Evolutionary conservation across 2,888 invertebrate genomes (phyloP).

Genomic region (Drosophila buzzatii): DNA sequence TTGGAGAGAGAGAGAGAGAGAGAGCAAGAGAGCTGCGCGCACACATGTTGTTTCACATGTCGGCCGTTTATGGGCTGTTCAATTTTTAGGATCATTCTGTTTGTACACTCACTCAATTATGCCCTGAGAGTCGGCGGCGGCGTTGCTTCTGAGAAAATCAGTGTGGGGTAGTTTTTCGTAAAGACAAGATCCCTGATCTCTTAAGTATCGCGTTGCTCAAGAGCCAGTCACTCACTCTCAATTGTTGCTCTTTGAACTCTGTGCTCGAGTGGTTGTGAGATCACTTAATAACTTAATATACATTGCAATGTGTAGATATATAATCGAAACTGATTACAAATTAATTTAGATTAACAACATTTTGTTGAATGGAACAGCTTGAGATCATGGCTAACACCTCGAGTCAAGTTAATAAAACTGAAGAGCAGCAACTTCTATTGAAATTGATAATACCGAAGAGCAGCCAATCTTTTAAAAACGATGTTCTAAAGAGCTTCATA

Average conservation of each 20-base stretch:
- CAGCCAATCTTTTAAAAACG: background rate
- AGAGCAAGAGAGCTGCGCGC: background rate
- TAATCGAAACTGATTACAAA: slow-evolving; percentile 10
- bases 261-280: slow-evolving; percentile 10
- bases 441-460: background rate
- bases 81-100: slow-evolving; percentile 46
- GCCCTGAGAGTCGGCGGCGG: slow-evolving; percentile 27
- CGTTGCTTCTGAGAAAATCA: slow-evolving; percentile 55
- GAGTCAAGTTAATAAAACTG: background rate
- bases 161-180: slow-evolving; percentile 52
- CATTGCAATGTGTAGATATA: background rate
- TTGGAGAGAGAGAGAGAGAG: slow-evolving; percentile 1
- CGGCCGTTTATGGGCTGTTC: slow-evolving; percentile 59
- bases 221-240: slow-evolving; percentile 2
- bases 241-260: slow-evolving; percentile 26
- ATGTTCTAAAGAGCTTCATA: background rate
- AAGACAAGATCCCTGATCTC: slow-evolving; percentile 43
- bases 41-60: slow-evolving; percentile 52
- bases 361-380: background rate
- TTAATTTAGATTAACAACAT: slow-evolving; percentile 14
- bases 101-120: slow-evolving; percentile 53
- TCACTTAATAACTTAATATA: slow-evolving; percentile 15
- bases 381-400: background rate
- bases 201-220: slow-evolving; percentile 7
- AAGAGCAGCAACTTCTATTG: background rate